A percentile compares a stretch with the other conserved stretches of the same genome.
These are phyloP conservation scores for Brachyhypopomus gauderio DNA, from an alignment of 2,113 vertebrate genomes.

Conservation along the genomic window DNA sequence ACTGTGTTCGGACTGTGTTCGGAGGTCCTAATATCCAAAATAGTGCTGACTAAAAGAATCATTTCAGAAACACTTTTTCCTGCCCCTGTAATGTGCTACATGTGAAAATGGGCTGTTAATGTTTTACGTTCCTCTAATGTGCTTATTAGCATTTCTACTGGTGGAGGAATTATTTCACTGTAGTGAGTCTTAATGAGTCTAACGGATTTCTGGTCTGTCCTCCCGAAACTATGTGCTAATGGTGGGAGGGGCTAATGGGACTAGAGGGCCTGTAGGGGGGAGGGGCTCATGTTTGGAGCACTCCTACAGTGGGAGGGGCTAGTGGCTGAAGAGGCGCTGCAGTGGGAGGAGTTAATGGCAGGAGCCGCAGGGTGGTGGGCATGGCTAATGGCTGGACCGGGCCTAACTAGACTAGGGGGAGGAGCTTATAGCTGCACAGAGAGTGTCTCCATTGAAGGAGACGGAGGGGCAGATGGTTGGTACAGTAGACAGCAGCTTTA, in stretches of 20 bases:
- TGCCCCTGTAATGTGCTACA: neutral
- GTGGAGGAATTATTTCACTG: neutral
- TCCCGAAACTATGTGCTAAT: no score
- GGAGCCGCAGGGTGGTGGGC: no score
- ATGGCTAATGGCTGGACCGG: neutral
- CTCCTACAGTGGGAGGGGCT: no score
- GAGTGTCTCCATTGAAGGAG: constrained; percentile 54
- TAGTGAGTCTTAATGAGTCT: neutral
- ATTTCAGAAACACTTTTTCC: neutral
- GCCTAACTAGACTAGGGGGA: neutral
- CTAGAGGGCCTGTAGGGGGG: no score
- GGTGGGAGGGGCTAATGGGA: no score
- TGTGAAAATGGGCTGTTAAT: neutral
- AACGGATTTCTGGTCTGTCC: neutral
- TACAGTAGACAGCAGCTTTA: constrained; percentile 70
- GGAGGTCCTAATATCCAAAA: no score
- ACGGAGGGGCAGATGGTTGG: constrained; percentile 71
- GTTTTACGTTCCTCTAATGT: neutral
- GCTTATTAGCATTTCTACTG: neutral
- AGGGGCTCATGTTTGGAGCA: no score
- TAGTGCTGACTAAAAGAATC: neutral
- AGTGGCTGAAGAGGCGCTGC: no score
- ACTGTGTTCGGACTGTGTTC: no score
- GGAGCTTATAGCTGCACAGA: constrained; percentile 4
- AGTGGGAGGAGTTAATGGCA: no score